These are phyloP conservation scores for Campaea margaritaria DNA, from an alignment of 2,888 invertebrate species.

Conservation along the genomic window DNA sequence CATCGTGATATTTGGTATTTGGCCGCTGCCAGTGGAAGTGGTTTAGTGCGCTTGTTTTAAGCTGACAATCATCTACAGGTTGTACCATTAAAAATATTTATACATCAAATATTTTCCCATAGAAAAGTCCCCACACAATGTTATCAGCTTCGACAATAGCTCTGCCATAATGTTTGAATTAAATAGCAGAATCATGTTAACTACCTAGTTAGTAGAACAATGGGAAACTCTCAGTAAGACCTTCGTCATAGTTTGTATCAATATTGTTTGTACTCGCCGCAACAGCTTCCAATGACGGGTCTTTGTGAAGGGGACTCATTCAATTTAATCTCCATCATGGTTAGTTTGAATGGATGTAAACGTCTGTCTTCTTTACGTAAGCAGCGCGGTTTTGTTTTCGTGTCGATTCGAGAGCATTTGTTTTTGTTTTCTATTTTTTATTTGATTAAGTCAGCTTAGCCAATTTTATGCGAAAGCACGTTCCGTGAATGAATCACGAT, in stretches of 20 bases:
- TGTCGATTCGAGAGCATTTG: neutral
- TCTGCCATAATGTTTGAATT: constrained; percentile 39
- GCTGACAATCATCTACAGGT: neutral
- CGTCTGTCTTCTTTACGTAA: neutral
- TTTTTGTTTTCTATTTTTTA: neutral
- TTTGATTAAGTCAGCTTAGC: neutral
- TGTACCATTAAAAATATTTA: neutral
- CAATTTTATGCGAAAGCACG: too few relatives aligned
- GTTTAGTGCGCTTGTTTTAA: too few relatives aligned
- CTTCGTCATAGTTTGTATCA: constrained; percentile 26
- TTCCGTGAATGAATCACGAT: too few relatives aligned
- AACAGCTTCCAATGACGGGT: constrained; percentile 15
- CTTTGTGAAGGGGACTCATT: constrained; percentile 17
- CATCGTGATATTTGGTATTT: too few relatives aligned
- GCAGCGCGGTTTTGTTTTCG: neutral
- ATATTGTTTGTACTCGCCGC: constrained; percentile 13
- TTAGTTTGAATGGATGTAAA: constrained; percentile 6
- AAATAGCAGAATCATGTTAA: constrained; percentile 48
- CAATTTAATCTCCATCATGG: constrained; percentile 4
- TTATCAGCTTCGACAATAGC: constrained; percentile 44
- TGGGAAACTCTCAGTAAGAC: constrained; percentile 52
- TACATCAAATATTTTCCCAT: constrained; percentile 23
- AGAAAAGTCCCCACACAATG: constrained; percentile 36
- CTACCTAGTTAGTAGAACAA: constrained; percentile 59
- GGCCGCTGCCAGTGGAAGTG: too few relatives aligned